phyloP scores from a whole-genome alignment of 2,113 vertebrate genomes.

The Plecturocebus donacophilus region DNA sequence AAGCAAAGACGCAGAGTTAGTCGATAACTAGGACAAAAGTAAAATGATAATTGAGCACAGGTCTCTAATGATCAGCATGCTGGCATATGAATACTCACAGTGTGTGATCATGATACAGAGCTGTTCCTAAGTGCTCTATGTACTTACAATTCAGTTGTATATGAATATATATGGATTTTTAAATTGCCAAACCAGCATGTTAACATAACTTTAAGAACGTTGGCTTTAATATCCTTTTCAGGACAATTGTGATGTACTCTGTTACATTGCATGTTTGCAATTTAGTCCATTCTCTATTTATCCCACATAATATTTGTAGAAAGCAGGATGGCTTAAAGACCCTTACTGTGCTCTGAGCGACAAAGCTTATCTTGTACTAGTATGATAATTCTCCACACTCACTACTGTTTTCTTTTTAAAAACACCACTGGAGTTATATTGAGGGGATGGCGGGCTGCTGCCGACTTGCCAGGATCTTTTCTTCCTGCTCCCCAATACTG shows the following conservation, averaged over 20 bases:
- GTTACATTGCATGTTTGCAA: background rate
- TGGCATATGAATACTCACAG: background rate
- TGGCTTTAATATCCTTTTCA: background rate
- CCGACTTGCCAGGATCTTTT: background rate
- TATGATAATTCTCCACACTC: background rate
- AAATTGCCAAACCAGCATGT: background rate
- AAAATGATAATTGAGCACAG: background rate
- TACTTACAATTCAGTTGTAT: background rate
- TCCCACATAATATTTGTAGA: background rate
- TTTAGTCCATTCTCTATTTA: background rate
- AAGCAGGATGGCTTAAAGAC: background rate
- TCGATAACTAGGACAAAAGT: background rate
- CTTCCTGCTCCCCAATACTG: background rate
- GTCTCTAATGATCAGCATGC: background rate
- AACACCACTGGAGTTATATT: background rate
- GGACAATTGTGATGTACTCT: background rate
- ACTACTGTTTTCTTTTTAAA: background rate
- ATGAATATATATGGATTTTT: background rate
- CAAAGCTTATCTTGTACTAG: background rate
- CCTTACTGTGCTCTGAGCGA: background rate
- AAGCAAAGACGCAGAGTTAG: slow-evolving; percentile 12
- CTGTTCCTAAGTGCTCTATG: background rate
- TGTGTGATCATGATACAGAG: background rate
- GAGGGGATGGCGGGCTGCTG: background rate
- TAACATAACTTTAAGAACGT: background rate